Evolutionary conservation across 2,797 vertebrate genomes (phyloP), one percentile per base, ranked within the genome.

Genomic region (Sebastes ruberrimus): DNA sequence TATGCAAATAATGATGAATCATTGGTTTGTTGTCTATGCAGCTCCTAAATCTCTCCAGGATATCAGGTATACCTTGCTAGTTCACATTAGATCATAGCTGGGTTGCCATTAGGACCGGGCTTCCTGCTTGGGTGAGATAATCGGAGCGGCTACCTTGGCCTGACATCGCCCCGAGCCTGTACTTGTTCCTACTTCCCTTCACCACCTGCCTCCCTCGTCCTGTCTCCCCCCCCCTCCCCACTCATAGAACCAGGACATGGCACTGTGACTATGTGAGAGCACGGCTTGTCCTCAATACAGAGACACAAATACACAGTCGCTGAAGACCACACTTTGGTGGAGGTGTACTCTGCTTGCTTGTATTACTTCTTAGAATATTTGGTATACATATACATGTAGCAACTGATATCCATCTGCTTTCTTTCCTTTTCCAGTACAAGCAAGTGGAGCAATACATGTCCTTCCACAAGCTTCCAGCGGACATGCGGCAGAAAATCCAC

Each of bases 371-470:
- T 60, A 27, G 14, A 55, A 9, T 52, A 20, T 68, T 46, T 69
- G 57, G 23, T 53, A 0, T 55, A 9, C 23, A 38, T 69, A 13
- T 7, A 13, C 32, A 62, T 46, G 8, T 11, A 56, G 28, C n/a
- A 8, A 16, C 56, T 76, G 18, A 78, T 61, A 4, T 27, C 11
- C 61, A 25, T 80, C 63, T 89, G 7, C n/a, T 74, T 77, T 82
- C 80, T 85, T 69, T 91, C 52, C 75, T 42, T 78, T 94, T 69
- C 67, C 91, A 99, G 98, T 99, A 99, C 89, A 99, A 99, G 81
- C 98, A 99, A 97, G 98, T 99, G 92, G 98, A 99, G 88, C 98
- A 99, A 80, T 99, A 99, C 92, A 99, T 99, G 98, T 99, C 98
- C 61, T 99, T 99, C 94, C 98, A 99, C 94, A 99, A 99, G 88